Conservation (phyloP, 1,140 invertebrate genomes). For the Caenorhabditis remanei region DNA sequence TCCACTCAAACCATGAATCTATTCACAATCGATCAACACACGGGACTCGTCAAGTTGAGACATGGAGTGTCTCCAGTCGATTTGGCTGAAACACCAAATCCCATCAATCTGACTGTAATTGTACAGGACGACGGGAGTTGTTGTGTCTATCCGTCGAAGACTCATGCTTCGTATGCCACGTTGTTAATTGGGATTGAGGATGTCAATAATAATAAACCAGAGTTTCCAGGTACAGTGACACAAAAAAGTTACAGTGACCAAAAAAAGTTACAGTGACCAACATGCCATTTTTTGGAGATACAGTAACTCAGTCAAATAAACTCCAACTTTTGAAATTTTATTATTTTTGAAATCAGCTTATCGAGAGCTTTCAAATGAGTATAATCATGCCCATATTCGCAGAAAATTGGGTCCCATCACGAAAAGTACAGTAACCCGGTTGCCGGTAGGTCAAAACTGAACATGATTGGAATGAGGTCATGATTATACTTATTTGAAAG, state of each 20-base stretch:
- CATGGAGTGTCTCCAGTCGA: conserved; percentile 65
- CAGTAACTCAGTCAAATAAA: not conserved
- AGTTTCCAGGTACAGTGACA: conserved; percentile 53
- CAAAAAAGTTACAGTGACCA: no score
- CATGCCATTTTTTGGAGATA: no score
- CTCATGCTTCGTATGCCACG: conserved; percentile 66
- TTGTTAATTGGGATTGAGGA: conserved; percentile 72
- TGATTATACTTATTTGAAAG: no score
- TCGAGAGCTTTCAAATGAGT: no score
- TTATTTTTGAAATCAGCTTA: not conserved
- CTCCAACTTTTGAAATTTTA: not conserved
- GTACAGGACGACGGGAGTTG: conserved; percentile 75
- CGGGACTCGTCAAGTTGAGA: conserved; percentile 71
- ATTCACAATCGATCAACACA: conserved; percentile 75
- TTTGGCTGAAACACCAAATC: conserved; percentile 63
- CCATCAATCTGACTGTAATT: conserved; percentile 73
- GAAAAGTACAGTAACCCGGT: no score
- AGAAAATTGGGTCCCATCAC: no score
- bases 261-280: no score
- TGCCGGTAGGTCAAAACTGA: no score
- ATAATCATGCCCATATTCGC: no score
- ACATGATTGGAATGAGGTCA: no score
- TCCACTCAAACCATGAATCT: conserved; percentile 64
- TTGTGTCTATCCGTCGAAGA: conserved; percentile 62
- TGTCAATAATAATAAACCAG: conserved; percentile 75